phyloP scores from a whole-genome alignment of 35 echinoderm and acorn worm species.

The Heliocidaris erythrogramma region DNA sequence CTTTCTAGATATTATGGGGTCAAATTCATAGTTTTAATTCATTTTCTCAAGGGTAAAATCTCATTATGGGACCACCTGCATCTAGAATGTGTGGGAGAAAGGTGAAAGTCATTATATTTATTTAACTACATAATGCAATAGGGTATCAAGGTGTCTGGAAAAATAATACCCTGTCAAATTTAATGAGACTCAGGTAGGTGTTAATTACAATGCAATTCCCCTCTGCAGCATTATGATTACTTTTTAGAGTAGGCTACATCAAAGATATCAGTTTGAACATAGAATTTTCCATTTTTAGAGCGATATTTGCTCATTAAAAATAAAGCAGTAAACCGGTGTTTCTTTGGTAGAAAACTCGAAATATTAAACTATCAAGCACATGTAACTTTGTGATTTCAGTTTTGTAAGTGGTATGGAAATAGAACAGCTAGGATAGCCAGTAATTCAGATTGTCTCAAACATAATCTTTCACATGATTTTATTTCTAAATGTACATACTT shows the following conservation, averaged over 20 bases:
- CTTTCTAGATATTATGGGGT: not conserved
- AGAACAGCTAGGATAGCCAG: too few species aligned
- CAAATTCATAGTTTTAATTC: not conserved
- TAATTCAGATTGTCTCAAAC: too few species aligned
- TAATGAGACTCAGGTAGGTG: conserved; percentile 1
- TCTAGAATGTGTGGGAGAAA: not conserved
- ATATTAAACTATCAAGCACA: too few species aligned
- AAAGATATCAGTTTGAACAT: too few species aligned
- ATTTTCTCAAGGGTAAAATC: not conserved
- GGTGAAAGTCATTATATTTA: conserved; percentile 5
- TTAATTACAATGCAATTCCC: not conserved
- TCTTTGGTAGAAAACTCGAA: too few species aligned
- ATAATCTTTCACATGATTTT: too few species aligned
- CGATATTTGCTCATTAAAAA: too few species aligned
- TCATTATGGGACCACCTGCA: not conserved
- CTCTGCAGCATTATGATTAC: not conserved
- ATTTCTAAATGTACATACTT: too few species aligned
- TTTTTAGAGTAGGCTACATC: not conserved
- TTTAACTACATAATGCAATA: not conserved
- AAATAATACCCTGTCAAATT: not conserved
- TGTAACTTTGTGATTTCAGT: too few species aligned
- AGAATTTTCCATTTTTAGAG: too few species aligned
- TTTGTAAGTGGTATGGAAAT: too few species aligned
- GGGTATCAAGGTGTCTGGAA: not conserved
- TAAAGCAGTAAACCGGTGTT: too few species aligned